Evolutionary conservation across 2,113 vertebrate species (phyloP).

Genomic region (Carassius carassius): DNA sequence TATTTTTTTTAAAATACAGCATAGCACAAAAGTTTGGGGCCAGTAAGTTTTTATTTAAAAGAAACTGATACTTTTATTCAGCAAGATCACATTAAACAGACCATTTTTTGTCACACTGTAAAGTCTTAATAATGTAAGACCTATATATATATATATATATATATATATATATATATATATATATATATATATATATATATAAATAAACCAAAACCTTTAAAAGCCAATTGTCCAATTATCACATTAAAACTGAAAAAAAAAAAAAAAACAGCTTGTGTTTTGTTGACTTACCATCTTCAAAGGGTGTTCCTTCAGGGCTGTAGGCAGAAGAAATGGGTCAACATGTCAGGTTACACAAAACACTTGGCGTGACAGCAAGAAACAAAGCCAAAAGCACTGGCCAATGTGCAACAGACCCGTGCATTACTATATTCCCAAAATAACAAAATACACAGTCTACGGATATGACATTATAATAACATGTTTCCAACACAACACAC

Average conservation of each 20-base stretch:
- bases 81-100: not conserved
- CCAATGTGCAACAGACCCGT: not conserved
- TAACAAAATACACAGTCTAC: not conserved
- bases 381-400: slow-evolving; percentile 1
- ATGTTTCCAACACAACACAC: slow-evolving; percentile 9
- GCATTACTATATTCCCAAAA: slow-evolving; percentile 16
- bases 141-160: too few species aligned
- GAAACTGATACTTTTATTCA: not conserved
- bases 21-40: too few species aligned
- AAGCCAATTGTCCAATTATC: not conserved
- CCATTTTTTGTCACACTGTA: too few species aligned
- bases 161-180: too few species aligned
- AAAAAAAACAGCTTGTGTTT: not conserved
- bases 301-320: slow-evolving; percentile 96
- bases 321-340: slow-evolving; percentile 54
- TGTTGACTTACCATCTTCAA: slow-evolving; percentile 91
- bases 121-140: not conserved
- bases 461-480: slow-evolving; percentile 17
- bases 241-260: not conserved
- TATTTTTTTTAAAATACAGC: too few species aligned
- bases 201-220: too few species aligned
- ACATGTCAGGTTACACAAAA: slow-evolving; percentile 4
- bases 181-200: too few species aligned
- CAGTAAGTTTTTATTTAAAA: not conserved
- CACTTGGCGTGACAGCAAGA: not conserved